Evolutionary conservation across 2,888 invertebrate genomes (phyloP), one percentile per base, ranked within the genome.

Genomic region (Acronicta leporina): DNA sequence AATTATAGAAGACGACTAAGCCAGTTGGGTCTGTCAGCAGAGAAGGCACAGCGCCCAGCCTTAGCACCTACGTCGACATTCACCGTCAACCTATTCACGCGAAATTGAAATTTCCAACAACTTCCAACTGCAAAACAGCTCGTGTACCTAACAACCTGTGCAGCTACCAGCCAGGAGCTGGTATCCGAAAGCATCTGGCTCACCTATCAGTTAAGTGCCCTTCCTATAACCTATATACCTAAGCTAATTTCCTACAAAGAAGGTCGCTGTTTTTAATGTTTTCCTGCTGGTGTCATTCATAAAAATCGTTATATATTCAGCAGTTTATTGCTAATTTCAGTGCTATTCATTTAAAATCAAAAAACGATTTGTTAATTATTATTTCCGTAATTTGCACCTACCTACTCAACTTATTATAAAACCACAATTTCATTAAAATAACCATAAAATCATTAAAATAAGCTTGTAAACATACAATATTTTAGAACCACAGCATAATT

Each of bases 151-250:
- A 20, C 20, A 20, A 20, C 25, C 8, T 25, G 44, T 44, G 25
- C 44, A 25, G 44, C 44, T n/a, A 44, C 44, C 44, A 44, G 44
- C n/a, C 25, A 25, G 44, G 25, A 44, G 13, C 44, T 5, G n/a
- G 44, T 13, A 44, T 10, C 25, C 13, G 25, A 25, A 44, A 44
- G 25, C 44, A 44, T 10, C 44, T 8, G 44, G 11, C 20, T 44
- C 44, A n/a, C 44, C 44, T 13, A 27, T 44, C 44, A 44, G 44
- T 44, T 44, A 44, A 44, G 44, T 44, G 44, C 44, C 44, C 20
- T 44, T 44, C 25, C 44, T 44, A 44, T 42, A 9, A 20, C 20
- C 20, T 20, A 3, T 3, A 20, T 15, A 42, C 25, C 13, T 44
- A 44, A 44, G 13, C 20, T 25, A 25, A 25, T 44, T 44, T 25